These are phyloP conservation scores for Anolis carolinensis DNA, from an alignment of 2,113 vertebrate species.

Conservation along the genomic window DNA sequence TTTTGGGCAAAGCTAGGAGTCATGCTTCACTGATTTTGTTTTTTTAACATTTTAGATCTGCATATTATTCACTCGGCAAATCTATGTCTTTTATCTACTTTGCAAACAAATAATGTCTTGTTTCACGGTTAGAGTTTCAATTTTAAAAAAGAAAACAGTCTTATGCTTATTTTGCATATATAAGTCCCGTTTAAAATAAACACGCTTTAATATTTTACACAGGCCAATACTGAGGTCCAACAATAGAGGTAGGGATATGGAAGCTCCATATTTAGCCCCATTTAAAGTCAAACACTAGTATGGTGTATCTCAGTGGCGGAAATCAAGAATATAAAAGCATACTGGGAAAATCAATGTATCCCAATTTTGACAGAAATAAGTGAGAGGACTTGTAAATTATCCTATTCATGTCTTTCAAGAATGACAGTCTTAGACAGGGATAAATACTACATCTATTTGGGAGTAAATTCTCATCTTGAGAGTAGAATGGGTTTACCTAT, in stretches of 20 bases:
- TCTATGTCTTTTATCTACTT: neutral
- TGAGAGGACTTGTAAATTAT: neutral
- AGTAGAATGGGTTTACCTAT: too few species aligned
- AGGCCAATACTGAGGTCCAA: neutral
- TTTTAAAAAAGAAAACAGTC: neutral
- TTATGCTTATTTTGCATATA: neutral
- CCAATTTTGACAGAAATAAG: too few species aligned
- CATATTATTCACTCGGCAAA: neutral
- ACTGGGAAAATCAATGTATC: neutral
- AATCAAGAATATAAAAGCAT: neutral
- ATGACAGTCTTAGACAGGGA: neutral
- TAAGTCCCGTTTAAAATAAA: neutral
- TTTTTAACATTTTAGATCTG: neutral
- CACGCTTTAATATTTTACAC: neutral
- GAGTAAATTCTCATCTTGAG: neutral
- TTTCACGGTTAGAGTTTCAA: neutral
- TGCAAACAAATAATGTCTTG: neutral
- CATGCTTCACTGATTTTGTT: constrained; percentile 3
- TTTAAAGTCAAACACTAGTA: neutral
- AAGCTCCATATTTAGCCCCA: neutral
- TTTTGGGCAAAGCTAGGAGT: neutral
- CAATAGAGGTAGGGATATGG: neutral
- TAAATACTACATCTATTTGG: neutral
- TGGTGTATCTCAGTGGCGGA: neutral
- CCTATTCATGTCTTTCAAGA: neutral